Evolutionary conservation across 1,140 invertebrate genomes (phyloP), one percentile per base, ranked within the genome.

Genomic region (Aphidius ervi): DNA sequence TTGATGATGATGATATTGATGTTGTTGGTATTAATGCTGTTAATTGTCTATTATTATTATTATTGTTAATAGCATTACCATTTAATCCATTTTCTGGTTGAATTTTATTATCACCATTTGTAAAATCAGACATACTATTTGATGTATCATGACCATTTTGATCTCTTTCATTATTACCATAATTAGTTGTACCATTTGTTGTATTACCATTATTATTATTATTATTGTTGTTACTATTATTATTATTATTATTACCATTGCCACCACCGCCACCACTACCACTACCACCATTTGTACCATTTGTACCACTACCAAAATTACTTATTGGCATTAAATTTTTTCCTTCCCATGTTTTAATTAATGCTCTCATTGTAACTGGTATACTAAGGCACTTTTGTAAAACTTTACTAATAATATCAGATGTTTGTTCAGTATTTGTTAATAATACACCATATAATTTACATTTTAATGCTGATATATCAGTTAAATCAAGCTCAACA

Each of bases 301-400:
- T 46, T 46, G 39, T 58, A n/a, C 61, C 68, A 47, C 71, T 74
- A 45, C 80, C 82, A 8, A 77, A 74, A 54, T 78, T 78, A 47
- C 73, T 74, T 60, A 70, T 73, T 63, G 65, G 70, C 50, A 68
- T 69, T 20, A 63, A 73, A 40, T 73, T 82, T 64, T 70, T 74
- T 61, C 72, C 70, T 45, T 84, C 82, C 83, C 83, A 84, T 45
- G 77, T 74, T 65, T 82, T 81, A 3, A 84, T 79, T 6, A 84
- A 69, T 0, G 81, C 76, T 20, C 83, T 71, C 77, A 92, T 85
- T 4, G 94, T 94, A 20, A 97, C 84, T 5, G 95, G 95, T 72
- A 98, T 93, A 10, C 94, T 97, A 63, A 95, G 83, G 66, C 88
- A 73, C 65, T 91, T 89, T 72, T 96, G 93, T 58, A 96, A 83